Evolutionary conservation across 2,113 vertebrate species (phyloP).

Genomic region (Sceloporus undulatus): DNA sequence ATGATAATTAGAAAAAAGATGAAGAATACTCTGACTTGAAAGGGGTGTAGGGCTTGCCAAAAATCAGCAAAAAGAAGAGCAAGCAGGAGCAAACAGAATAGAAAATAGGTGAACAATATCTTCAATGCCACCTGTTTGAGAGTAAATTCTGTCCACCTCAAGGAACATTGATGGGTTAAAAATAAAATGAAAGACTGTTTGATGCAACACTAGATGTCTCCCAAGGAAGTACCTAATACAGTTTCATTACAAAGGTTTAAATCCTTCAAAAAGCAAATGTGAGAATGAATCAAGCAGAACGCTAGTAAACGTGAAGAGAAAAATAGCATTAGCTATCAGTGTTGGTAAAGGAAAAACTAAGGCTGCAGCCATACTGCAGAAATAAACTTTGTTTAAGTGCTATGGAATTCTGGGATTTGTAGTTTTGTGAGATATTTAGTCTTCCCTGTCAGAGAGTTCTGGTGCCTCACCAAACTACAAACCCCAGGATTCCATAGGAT

Average conservation of each 20-base stretch:
- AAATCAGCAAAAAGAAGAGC: not conserved
- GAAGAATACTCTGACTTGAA: not conserved
- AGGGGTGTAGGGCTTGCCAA: not conserved
- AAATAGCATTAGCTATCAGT: not conserved
- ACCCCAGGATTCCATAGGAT: too few relatives aligned
- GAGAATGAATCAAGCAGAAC: slow-evolving; percentile 11
- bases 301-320: slow-evolving; percentile 16
- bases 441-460: too few relatives aligned
- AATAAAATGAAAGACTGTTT: not conserved
- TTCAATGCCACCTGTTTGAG: not conserved
- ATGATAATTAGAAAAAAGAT: not conserved
- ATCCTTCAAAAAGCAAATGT: slow-evolving; percentile 4
- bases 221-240: not conserved
- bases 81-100: not conserved
- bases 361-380: too few relatives aligned
- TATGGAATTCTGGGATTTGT: too few relatives aligned
- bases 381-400: too few relatives aligned
- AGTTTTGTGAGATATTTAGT: too few relatives aligned
- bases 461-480: too few relatives aligned
- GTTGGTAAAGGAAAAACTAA: not conserved
- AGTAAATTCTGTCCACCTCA: not conserved
- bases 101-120: not conserved
- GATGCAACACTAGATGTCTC: too few relatives aligned
- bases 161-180: not conserved
- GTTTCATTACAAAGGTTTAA: not conserved